These are phyloP conservation scores for Kuschelorhynchus macadamiae DNA, from an alignment of 2,888 invertebrate species.

Conservation along the genomic window DNA sequence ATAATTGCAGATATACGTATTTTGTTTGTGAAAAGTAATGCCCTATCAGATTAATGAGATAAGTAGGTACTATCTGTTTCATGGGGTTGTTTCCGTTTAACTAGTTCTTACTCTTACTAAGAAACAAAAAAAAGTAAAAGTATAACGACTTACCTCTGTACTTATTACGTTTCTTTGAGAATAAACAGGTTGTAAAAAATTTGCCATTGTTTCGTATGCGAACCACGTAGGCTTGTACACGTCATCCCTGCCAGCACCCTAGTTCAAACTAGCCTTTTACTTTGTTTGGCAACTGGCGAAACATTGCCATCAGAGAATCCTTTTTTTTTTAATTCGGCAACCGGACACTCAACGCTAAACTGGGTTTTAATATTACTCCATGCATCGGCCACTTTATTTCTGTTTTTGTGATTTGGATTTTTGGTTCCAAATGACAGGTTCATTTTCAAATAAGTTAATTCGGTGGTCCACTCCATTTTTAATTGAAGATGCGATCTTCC, in stretches of 20 bases:
- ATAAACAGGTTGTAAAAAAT: background rate
- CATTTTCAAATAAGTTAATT: background rate
- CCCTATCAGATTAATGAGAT: too few species aligned
- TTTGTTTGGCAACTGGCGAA: background rate
- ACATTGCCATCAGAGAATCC: background rate
- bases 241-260: background rate
- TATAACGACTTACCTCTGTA: background rate
- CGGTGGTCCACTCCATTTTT: too few species aligned
- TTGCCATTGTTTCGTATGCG: background rate
- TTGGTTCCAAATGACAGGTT: background rate
- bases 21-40: too few species aligned
- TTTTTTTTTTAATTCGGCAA: slow-evolving; percentile 58
- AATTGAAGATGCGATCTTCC: too few species aligned
- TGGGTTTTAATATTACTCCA: slow-evolving; percentile 64
- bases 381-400: background rate
- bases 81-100: too few species aligned
- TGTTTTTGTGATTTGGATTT: too few species aligned
- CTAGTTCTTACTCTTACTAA: too few species aligned
- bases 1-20: too few species aligned
- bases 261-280: background rate
- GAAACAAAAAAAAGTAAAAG: too few species aligned
- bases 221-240: background rate
- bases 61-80: too few species aligned
- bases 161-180: background rate
- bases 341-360: slow-evolving; percentile 64